phyloP scores from a whole-genome alignment of 1,140 invertebrate genomes.

The Orussus abietinus region DNA sequence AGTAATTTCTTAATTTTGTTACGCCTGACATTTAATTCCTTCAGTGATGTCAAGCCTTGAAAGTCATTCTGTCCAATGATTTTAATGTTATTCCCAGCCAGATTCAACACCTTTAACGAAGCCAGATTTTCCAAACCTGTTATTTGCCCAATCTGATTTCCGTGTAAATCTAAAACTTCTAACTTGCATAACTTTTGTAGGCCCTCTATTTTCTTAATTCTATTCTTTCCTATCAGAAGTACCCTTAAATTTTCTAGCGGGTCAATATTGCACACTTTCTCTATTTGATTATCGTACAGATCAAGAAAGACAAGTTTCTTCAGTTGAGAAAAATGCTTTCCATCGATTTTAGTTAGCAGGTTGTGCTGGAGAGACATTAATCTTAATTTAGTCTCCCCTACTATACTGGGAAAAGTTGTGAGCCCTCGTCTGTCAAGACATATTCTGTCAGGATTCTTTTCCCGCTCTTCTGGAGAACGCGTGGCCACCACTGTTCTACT shows the following conservation, averaged over 20 bases:
- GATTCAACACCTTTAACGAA: conserved; percentile 83
- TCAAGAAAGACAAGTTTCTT: conserved; percentile 85
- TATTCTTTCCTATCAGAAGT: conserved; percentile 85
- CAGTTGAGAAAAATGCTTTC: conserved; percentile 58
- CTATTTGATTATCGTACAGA: conserved; percentile 90
- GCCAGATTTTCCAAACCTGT: conserved; percentile 58
- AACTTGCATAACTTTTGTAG: conserved; percentile 67
- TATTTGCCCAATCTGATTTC: conserved; percentile 76
- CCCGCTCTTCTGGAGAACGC: conserved; percentile 64
- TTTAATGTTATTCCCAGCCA: conserved; percentile 84
- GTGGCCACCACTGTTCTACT: conserved; percentile 62
- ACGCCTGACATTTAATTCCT: conserved; percentile 82
- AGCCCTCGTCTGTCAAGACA: conserved; percentile 72
- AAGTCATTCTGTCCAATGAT: conserved; percentile 70
- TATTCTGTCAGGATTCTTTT: conserved; percentile 72
- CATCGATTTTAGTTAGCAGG: conserved; percentile 73
- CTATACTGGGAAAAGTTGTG: conserved; percentile 72
- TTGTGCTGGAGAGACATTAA: conserved; percentile 89
- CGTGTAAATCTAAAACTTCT: conserved; percentile 88
- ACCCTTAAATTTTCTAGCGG: conserved; percentile 75
- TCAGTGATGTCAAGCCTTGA: conserved; percentile 68
- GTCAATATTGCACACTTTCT: conserved; percentile 73
- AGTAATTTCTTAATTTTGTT: conserved; percentile 77
- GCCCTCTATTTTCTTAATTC: conserved; percentile 66
- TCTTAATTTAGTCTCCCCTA: conserved; percentile 72